phyloP scores from a whole-genome alignment of 2,888 invertebrate species.

The Rhingia rostrata region DNA sequence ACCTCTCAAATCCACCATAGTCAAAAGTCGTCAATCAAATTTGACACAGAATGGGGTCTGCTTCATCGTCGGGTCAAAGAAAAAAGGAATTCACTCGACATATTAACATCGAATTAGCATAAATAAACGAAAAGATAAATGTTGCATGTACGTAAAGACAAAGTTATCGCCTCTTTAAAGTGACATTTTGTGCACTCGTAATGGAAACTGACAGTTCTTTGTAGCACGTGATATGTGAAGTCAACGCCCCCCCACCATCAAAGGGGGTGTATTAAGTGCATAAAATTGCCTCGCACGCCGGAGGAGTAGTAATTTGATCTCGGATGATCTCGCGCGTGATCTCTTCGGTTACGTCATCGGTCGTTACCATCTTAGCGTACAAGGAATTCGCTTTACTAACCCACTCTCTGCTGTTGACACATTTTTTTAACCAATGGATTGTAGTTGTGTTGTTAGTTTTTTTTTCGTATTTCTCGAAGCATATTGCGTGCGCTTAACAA shows the following conservation, averaged over 20 bases:
- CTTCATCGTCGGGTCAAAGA: slow-evolving; percentile 14
- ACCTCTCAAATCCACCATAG: slow-evolving; percentile 45
- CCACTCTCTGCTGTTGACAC: slow-evolving; percentile 63
- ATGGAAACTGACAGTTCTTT: slow-evolving; percentile 56
- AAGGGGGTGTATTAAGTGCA: slow-evolving; percentile 26
- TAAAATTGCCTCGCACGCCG: slow-evolving; percentile 10
- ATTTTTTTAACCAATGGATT: background rate
- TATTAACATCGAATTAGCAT: slow-evolving; percentile 69
- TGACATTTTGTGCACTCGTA: slow-evolving; percentile 57
- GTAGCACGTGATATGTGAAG: slow-evolving; percentile 50
- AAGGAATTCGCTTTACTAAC: slow-evolving; percentile 67
- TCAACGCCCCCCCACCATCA: slow-evolving; percentile 42
- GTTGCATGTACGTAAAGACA: slow-evolving; percentile 22
- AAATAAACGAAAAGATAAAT: slow-evolving; percentile 64
- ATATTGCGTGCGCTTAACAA: slow-evolving; percentile 53
- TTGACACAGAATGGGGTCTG: slow-evolving; percentile 55
- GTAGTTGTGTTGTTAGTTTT: slow-evolving; percentile 1
- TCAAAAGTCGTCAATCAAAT: slow-evolving; percentile 66
- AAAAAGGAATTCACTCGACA: slow-evolving; percentile 32
- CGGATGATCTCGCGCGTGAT: slow-evolving; percentile 60
- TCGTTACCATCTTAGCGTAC: slow-evolving; percentile 43
- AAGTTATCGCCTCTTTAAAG: slow-evolving; percentile 20
- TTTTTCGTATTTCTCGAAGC: slow-evolving; percentile 7
- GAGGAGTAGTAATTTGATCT: slow-evolving; percentile 57
- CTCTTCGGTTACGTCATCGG: slow-evolving; percentile 66